Evolutionary conservation across 2,797 vertebrate genomes (phyloP), one percentile per base, ranked within the genome.

Genomic region (Cynodonichthys magdalenae): DNA sequence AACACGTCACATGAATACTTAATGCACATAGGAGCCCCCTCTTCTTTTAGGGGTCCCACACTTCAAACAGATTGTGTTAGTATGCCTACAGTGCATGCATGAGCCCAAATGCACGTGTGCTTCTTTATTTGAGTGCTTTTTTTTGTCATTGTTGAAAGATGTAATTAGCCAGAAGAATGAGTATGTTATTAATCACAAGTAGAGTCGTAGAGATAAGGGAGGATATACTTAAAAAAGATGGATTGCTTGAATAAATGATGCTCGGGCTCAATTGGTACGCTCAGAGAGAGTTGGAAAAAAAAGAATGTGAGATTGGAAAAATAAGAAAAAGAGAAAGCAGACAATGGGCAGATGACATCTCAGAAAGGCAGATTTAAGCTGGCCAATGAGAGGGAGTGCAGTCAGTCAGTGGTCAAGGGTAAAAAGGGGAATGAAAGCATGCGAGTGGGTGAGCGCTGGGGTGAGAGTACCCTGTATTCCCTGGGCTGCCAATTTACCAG

Each of bases 31-130:
- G 89, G 87, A 93, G 88, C 90, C 89, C 87, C 87, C 91, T 91
- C 87, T 91, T 92, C 89, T 90, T 92, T 91, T 92, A 92, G 89
- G 24, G 86, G 88, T 92, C 89, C 87, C 87, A 77, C 80, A 93
- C 93, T 92, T 94, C 92, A 94, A 94, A 94, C 91, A 93, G 93
- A 94, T 92, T 93, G 87, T 81, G 88, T 91, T 92, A 94, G 90
- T 91, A 90, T 89, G 89, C 88, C 89, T 90, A 89, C 87, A 91
- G 85, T 89, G 66, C 81, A 82, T 84, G 57, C 65, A 50, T 69
- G 76, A 59, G 79, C 58, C 31, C 29, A 24, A 57, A 65, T 48
- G 74, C 57, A 20, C 72, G 71, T 74, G 68, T 63, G 63, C 59
- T 34, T 53, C 53, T 69, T 15, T 61, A 51, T 59, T 55, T 45